Conservation (phyloP, 2,113 vertebrate species). For the Trichechus manatus region DNA sequence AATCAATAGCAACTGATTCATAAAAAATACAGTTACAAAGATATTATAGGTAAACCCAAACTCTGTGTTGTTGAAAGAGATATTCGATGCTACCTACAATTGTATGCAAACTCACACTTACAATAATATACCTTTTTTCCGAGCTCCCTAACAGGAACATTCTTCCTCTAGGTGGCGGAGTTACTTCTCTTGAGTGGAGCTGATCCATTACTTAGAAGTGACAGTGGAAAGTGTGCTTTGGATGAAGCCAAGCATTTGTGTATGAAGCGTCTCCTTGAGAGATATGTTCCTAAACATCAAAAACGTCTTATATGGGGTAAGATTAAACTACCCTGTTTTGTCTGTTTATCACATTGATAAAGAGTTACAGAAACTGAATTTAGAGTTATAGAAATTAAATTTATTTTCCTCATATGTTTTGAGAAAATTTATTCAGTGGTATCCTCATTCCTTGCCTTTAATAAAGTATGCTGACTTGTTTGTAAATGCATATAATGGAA, state of each 20-base stretch:
- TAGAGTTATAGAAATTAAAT: slow-evolving; percentile 47
- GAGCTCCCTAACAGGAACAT: background rate
- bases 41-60: slow-evolving; percentile 51
- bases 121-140: background rate
- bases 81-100: slow-evolving; percentile 22
- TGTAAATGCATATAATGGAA: background rate
- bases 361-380: slow-evolving; percentile 60
- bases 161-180: slow-evolving; percentile 84
- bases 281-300: slow-evolving; percentile 58
- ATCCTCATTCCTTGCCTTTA: background rate
- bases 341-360: background rate
- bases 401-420: slow-evolving; percentile 43
- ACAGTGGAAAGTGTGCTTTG: slow-evolving; percentile 83
- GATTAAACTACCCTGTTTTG: slow-evolving; percentile 36
- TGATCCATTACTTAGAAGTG: slow-evolving; percentile 84
- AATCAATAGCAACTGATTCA: background rate
- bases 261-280: slow-evolving; percentile 85
- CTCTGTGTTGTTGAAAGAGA: slow-evolving; percentile 30
- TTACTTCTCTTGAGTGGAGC: slow-evolving; percentile 87
- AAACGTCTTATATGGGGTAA: slow-evolving; percentile 80
- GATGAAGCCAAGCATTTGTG: slow-evolving; percentile 80
- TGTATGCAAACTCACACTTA: background rate
- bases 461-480: background rate
- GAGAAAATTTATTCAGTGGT: background rate
- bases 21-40: background rate